Evolutionary conservation across 2,888 invertebrate genomes (phyloP).

Genomic region (Drosophila leonis): DNA sequence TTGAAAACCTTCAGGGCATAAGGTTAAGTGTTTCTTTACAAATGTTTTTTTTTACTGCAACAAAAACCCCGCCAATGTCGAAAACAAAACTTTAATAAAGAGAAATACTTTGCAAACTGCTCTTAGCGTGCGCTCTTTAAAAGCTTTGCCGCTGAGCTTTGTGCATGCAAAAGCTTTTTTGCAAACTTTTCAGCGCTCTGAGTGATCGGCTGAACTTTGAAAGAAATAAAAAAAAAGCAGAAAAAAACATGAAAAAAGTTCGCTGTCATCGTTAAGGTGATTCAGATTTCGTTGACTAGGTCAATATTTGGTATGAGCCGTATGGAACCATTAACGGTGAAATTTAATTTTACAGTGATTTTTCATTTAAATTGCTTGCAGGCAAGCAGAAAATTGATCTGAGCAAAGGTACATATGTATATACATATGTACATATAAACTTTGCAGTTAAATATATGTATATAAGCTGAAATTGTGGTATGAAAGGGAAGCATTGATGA

Average conservation of each 20-base stretch:
- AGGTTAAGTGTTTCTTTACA: slow-evolving; percentile 45
- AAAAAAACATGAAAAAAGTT: neutral
- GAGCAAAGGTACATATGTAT: neutral
- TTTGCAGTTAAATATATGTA: too few species aligned
- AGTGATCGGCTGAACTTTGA: slow-evolving; percentile 41
- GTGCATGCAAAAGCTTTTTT: slow-evolving; percentile 34
- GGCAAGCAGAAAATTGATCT: slow-evolving; percentile 51
- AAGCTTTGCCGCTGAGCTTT: slow-evolving; percentile 45
- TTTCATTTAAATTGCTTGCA: slow-evolving; percentile 34
- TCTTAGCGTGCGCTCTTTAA: slow-evolving; percentile 41
- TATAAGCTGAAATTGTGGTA: neutral
- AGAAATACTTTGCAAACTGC: slow-evolving; percentile 13
- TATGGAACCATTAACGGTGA: slow-evolving; percentile 63
- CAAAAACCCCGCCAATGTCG: slow-evolving; percentile 40
- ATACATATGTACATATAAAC: neutral
- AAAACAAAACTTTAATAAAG: slow-evolving; percentile 19
- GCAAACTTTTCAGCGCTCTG: slow-evolving; percentile 10
- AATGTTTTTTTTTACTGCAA: slow-evolving; percentile 34
- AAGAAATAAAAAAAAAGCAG: neutral
- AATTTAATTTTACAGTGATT: slow-evolving; percentile 58
- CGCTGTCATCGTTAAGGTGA: slow-evolving; percentile 36
- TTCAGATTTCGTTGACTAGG: slow-evolving; percentile 73
- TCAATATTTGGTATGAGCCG: slow-evolving; percentile 62
- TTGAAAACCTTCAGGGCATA: slow-evolving; percentile 50
- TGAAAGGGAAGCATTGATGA: slow-evolving; percentile 23